These are phyloP conservation scores for Emmelina monodactyla DNA, from an alignment of 2,888 invertebrate genomes.

Conservation along the genomic window DNA sequence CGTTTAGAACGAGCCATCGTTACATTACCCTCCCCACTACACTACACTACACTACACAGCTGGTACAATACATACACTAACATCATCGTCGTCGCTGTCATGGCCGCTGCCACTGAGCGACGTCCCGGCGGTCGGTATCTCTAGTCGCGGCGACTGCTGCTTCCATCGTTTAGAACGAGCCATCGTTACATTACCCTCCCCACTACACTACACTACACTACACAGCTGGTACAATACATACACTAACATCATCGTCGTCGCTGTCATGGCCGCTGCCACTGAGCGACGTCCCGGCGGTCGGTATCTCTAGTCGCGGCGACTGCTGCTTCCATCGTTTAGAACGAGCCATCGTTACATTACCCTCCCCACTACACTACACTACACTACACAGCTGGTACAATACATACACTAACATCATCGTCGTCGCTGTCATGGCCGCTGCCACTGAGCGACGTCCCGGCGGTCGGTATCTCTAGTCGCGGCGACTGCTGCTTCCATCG, in stretches of 20 bases:
- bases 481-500: slow-evolving; percentile 58
- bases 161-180: slow-evolving; percentile 70
- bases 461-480: slow-evolving; percentile 37
- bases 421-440: slow-evolving; percentile 71
- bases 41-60: too few species aligned
- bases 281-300: slow-evolving; percentile 49
- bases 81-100: slow-evolving; percentile 78
- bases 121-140: slow-evolving; percentile 39
- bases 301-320: slow-evolving; percentile 38
- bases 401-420: too few species aligned
- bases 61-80: too few species aligned
- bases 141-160: slow-evolving; percentile 39
- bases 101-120: slow-evolving; percentile 55
- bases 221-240: too few species aligned
- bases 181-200: too few species aligned
- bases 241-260: slow-evolving; percentile 75
- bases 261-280: slow-evolving; percentile 69
- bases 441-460: slow-evolving; percentile 53
- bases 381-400: too few species aligned
- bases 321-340: slow-evolving; percentile 67
- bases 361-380: too few species aligned
- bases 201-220: too few species aligned
- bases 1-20: slow-evolving; percentile 73
- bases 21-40: too few species aligned
- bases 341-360: too few species aligned